Evolutionary conservation across 2,888 invertebrate species (phyloP).

Genomic region (Tineola bisselliella): DNA sequence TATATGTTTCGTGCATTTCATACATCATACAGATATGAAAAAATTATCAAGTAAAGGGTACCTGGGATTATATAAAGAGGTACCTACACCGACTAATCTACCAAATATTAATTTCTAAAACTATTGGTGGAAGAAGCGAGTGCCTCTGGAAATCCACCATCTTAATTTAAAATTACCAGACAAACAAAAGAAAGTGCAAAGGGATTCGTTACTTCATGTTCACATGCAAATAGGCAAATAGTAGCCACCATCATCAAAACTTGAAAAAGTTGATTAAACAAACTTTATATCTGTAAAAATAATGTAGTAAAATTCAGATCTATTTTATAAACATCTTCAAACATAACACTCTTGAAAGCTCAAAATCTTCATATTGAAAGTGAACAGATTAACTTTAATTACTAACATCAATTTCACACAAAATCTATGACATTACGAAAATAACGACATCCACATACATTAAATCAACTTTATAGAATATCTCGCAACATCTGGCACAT

Average conservation of each 20-base stretch:
- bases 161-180: neutral
- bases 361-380: neutral
- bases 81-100: conserved; percentile 67
- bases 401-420: conserved; percentile 3
- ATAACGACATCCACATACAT: conserved; percentile 2
- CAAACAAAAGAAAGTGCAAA: neutral
- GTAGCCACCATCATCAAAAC: neutral
- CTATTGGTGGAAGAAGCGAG: neutral
- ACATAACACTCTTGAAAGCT: neutral
- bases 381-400: neutral
- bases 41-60: conserved; percentile 54
- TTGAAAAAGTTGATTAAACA: neutral
- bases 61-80: conserved; percentile 63
- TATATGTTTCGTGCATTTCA: conserved; percentile 90
- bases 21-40: conserved; percentile 80
- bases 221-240: neutral
- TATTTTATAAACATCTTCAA: neutral
- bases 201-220: neutral
- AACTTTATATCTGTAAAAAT: neutral
- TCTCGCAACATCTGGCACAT: neutral
- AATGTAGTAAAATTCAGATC: neutral
- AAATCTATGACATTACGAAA: neutral
- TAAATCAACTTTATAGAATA: neutral
- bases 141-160: neutral
- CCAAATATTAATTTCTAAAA: conserved; percentile 36